A percentile compares a stretch with the other conserved stretches of the same genome.
Conservation (phyloP, 2,888 invertebrate genomes). For the Platycnemis pennipes region DNA sequence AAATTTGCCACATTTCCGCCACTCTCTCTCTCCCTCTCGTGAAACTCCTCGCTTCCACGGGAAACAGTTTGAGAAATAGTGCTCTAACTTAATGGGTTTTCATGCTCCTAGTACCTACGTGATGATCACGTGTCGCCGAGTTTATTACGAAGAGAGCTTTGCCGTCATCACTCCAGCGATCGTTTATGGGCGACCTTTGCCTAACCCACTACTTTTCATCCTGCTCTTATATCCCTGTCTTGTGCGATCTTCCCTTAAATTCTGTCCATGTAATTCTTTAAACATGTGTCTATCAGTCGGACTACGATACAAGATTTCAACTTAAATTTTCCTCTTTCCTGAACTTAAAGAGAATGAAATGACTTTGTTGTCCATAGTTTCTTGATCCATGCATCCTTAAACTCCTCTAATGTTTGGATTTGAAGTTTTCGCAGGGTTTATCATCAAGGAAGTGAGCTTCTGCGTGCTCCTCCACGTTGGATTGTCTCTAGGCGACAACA, state of each 20-base stretch:
- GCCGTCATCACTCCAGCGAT: not conserved
- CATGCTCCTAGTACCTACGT: not conserved
- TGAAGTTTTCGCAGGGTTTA: too few relatives aligned
- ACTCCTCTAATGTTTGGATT: too few relatives aligned
- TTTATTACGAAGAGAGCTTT: slow-evolving; percentile 20
- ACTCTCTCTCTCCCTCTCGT: not conserved
- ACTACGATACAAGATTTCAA: too few relatives aligned
- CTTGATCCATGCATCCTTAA: too few relatives aligned
- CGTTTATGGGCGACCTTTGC: slow-evolving; percentile 29
- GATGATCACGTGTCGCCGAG: slow-evolving; percentile 29
- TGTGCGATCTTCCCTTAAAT: too few relatives aligned
- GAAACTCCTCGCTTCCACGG: not conserved
- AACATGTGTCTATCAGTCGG: too few relatives aligned
- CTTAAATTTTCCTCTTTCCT: not conserved
- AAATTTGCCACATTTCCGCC: not conserved
- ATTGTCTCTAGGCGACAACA: too few relatives aligned
- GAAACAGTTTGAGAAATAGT: slow-evolving; percentile 31
- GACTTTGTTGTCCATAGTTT: too few relatives aligned
- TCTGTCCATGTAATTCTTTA: too few relatives aligned
- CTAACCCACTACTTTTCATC: not conserved
- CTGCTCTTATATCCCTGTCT: not conserved
- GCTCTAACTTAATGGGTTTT: slow-evolving; percentile 30
- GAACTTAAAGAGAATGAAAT: not conserved
- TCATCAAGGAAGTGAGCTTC: too few relatives aligned
- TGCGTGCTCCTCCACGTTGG: too few relatives aligned